Evolutionary conservation across 2,113 vertebrate species (phyloP).

Genomic region (Plestiodon gilberti): DNA sequence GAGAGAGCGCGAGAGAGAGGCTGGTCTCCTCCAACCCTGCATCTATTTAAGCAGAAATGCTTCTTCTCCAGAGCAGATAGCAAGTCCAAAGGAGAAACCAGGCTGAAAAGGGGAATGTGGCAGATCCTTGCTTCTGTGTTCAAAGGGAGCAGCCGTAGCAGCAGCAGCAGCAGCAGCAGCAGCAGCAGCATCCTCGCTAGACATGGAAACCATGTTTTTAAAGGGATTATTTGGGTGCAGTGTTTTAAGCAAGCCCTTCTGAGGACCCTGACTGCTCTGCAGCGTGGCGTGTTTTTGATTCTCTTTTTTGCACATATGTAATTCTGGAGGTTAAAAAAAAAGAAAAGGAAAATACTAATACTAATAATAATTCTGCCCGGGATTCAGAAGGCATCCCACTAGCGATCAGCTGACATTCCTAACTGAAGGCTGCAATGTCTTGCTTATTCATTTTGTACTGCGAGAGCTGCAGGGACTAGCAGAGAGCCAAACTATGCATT

Average conservation of each 20-base stretch:
- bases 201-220: slow-evolving; percentile 77
- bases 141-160: slow-evolving; percentile 67
- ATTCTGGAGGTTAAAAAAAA: slow-evolving; percentile 75
- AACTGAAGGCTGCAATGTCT: slow-evolving; percentile 84
- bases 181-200: slow-evolving; percentile 64
- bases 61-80: slow-evolving; percentile 70
- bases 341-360: too few species aligned
- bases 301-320: slow-evolving; percentile 71
- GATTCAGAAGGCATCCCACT: slow-evolving; percentile 79
- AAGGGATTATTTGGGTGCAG: slow-evolving; percentile 70
- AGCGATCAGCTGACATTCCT: slow-evolving; percentile 84
- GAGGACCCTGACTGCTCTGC: slow-evolving; percentile 66
- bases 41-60: slow-evolving; percentile 67
- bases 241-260: slow-evolving; percentile 70
- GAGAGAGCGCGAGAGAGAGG: slow-evolving; percentile 25
- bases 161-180: slow-evolving; percentile 30
- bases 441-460: slow-evolving; percentile 84
- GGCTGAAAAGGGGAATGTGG: slow-evolving; percentile 77
- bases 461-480: slow-evolving; percentile 85
- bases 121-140: slow-evolving; percentile 75
- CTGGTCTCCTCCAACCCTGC: slow-evolving; percentile 68
- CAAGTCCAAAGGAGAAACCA: slow-evolving; percentile 55
- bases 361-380: slow-evolving; percentile 62
- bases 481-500: slow-evolving; percentile 87
- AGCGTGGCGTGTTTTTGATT: slow-evolving; percentile 61